phyloP scores from a whole-genome alignment of 2,888 invertebrate species.

The Bimastos eiseni region DNA sequence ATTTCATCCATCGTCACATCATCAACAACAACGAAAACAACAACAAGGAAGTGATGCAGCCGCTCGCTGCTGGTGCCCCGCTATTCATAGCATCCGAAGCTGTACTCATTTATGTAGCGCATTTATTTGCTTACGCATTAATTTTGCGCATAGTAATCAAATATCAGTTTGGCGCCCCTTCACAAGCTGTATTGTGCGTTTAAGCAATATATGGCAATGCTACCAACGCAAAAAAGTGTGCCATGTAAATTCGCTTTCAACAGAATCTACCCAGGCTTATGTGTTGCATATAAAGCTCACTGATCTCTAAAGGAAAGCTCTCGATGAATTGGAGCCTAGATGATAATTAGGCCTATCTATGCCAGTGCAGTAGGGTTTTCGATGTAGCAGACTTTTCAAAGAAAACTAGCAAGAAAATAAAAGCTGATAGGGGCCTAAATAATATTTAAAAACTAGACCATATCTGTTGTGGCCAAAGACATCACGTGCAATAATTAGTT shows the following conservation, averaged over 20 bases:
- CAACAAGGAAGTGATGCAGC: constrained; percentile 6
- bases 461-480: neutral
- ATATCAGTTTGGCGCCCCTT: neutral
- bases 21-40: neutral
- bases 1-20: constrained; percentile 4
- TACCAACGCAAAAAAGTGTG: neutral
- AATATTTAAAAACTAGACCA: neutral
- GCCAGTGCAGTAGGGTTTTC: neutral
- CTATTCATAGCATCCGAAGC: neutral
- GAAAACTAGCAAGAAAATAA: neutral
- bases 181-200: neutral
- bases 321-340: too few species aligned
- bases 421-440: neutral
- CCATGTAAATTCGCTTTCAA: too few species aligned
- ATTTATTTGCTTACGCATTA: neutral
- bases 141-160: neutral
- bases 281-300: too few species aligned
- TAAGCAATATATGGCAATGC: neutral
- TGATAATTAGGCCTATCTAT: too few species aligned
- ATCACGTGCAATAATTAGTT: neutral
- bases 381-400: neutral
- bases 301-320: too few species aligned
- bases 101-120: neutral
- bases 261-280: too few species aligned
- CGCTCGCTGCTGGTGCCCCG: neutral